Base-by-base conservation (phyloP, 2,888 invertebrate species). In the Microplitis manilae region DNA sequence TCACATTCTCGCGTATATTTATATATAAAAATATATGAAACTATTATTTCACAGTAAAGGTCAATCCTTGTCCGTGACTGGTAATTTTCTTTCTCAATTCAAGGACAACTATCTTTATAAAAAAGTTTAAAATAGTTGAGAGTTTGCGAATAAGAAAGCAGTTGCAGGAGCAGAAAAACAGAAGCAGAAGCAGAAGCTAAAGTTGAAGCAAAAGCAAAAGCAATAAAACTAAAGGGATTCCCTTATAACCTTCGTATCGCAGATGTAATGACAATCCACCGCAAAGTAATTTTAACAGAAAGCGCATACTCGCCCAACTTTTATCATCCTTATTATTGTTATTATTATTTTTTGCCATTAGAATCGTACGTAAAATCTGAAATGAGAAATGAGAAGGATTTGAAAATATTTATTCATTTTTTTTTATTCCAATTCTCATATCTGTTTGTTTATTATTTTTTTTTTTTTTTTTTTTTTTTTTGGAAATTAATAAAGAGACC, bases 241-340 rank as follows among this genome's bases (percentile, higher is more conserved):
- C 50, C 50, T 50, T 50, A 50, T 50, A 81, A 84, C 84, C 83
- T 83, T 85, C 84, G 81, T 81, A 84, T 81, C 83, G 85, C 84
- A 84, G 85, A 81, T 76, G 78, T 82, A 82, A 82, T 82, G 82
- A 82, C 81, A 80, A 82, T 80, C 81, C 80, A 81, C 82, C 82
- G 82, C 82, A 82, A 81, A 82, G 82, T 82, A 81, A 82, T 82
- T 82, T 82, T 81, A 81, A 80, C 77, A 79, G 78, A 81, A 82
- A 82, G 82, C 80, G 78, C 80, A 76, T 80, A 50, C 50, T 50
- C 50, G 13, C 8, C 79, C 78, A 80, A 80, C 78, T 78, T 75
- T 79, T 78, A 78, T 79, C 71, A 68, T 77, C 80, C 74, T 76
- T 80, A 69, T 73, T 50, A 50, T 50, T 50, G 13, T 50, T 13